These are phyloP conservation scores for Nesoenas mayeri DNA, from an alignment of 2,113 vertebrate genomes.

Conservation along the genomic window DNA sequence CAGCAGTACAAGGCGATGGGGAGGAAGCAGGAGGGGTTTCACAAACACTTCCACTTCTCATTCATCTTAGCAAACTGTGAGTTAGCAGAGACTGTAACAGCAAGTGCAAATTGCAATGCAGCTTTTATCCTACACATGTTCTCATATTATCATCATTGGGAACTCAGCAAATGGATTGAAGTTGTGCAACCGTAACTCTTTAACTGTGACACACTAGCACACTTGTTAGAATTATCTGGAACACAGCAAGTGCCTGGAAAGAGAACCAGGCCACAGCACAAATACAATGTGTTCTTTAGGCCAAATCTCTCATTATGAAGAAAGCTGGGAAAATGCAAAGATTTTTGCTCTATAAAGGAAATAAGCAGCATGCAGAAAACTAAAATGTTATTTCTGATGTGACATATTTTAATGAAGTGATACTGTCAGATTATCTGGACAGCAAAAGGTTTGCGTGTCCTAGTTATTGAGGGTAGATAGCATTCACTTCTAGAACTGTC, in stretches of 20 bases:
- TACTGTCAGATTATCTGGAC: conserved; percentile 2
- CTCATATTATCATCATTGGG: neutral
- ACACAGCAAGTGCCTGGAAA: conserved; percentile 13
- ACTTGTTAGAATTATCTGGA: conserved; percentile 53
- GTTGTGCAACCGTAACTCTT: neutral
- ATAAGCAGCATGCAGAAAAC: neutral
- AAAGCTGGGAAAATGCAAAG: conserved; percentile 10
- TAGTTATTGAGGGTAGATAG: neutral
- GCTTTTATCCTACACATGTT: neutral
- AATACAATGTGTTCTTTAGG: neutral
- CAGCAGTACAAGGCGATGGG: neutral
- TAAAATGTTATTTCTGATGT: conserved; percentile 4
- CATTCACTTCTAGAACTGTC: neutral
- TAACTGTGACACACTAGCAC: neutral
- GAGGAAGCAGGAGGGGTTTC: neutral
- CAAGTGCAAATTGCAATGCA: neutral
- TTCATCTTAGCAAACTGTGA: neutral
- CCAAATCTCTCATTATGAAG: conserved; percentile 4
- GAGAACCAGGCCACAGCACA: neutral
- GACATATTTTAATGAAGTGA: conserved; percentile 34
- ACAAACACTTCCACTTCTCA: neutral
- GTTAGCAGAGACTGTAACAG: conserved; percentile 12
- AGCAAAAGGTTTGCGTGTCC: conserved; percentile 13
- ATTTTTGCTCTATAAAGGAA: conserved; percentile 1
- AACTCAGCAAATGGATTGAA: neutral